Percentiles rank a stretch among this genome's conserved stretches.
Evolutionary conservation across 2,888 invertebrate species (phyloP).

Genomic region (Melieria picta): DNA sequence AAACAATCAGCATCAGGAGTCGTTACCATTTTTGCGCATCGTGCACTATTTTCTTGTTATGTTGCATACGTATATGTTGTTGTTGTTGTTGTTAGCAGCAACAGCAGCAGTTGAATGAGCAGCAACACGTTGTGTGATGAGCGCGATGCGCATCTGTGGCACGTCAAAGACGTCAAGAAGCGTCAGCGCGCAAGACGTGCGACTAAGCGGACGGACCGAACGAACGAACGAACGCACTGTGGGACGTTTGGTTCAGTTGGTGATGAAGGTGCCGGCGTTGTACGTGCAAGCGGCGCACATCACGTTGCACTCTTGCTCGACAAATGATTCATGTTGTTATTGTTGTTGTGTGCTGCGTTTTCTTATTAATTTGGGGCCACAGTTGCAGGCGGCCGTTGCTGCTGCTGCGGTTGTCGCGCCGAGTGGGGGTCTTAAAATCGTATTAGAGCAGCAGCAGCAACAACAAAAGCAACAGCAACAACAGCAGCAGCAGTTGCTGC

Average conservation of each 20-base stretch:
- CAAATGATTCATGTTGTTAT: too few relatives aligned
- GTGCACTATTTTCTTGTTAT: too few relatives aligned
- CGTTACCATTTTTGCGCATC: too few relatives aligned
- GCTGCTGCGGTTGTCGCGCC: conserved; percentile 17
- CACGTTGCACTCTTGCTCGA: too few relatives aligned
- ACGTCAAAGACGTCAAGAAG: conserved; percentile 36
- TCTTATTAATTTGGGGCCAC: too few relatives aligned
- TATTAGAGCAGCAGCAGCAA: conserved; percentile 4
- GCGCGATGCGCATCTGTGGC: conserved; percentile 33
- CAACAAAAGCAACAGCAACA: neutral
- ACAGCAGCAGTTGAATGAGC: too few relatives aligned
- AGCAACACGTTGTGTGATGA: neutral
- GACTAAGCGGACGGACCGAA: too few relatives aligned
- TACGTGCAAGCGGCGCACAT: too few relatives aligned
- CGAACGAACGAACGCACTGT: too few relatives aligned
- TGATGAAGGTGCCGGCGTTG: too few relatives aligned
- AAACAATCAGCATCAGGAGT: conserved; percentile 30
- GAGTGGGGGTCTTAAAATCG: conserved; percentile 7
- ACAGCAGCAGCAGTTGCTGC: conserved; percentile 12
- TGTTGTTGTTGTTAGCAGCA: neutral
- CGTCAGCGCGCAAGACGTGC: neutral
- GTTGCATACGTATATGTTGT: neutral
- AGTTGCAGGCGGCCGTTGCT: conserved; percentile 13
- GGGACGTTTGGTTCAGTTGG: too few relatives aligned
- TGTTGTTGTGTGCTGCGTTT: too few relatives aligned